A percentile compares a stretch with the other conserved stretches of the same genome.
phyloP scores from a whole-genome alignment of 2,113 vertebrate species.

The Drymodes brunneopygia region DNA sequence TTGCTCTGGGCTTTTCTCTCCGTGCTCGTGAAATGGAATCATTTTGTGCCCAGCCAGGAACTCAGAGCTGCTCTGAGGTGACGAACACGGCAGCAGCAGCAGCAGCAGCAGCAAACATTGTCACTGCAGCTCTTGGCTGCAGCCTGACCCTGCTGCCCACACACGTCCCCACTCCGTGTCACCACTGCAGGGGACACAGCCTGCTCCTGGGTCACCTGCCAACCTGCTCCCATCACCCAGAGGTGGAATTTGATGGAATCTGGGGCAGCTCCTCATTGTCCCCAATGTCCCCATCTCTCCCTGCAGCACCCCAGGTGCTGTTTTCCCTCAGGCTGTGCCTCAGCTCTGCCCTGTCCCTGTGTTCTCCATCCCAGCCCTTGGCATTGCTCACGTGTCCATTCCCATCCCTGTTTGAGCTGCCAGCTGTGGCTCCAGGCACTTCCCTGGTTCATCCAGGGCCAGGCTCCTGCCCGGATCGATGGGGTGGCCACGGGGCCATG shows the following conservation, averaged over 20 bases:
- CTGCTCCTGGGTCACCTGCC: not conserved
- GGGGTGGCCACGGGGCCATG: not conserved
- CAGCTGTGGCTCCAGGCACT: fast-evolving
- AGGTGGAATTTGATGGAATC: not conserved
- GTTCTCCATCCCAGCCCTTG: not conserved
- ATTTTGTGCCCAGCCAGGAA: not conserved
- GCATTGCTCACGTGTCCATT: not conserved
- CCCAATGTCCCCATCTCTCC: fast-evolving
- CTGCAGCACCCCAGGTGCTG: not conserved
- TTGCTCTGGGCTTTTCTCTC: not conserved
- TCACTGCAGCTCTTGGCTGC: not conserved
- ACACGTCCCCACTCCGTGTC: fast-evolving
- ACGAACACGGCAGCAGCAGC: not conserved
- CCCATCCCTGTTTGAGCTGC: fast-evolving
- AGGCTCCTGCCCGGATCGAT: not conserved
- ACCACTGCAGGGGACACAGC: not conserved
- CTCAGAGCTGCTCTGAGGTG: not conserved
- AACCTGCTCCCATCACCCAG: fast-evolving
- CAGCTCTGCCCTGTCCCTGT: fast-evolving
- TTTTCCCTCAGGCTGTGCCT: not conserved
- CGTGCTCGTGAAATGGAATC: not conserved
- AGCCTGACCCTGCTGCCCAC: not conserved
- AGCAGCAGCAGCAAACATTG: not conserved
- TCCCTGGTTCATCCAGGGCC: fast-evolving
- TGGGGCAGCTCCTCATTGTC: not conserved